Base-by-base conservation (phyloP, 1,140 invertebrate genomes). In the Apis dorsata region DNA sequence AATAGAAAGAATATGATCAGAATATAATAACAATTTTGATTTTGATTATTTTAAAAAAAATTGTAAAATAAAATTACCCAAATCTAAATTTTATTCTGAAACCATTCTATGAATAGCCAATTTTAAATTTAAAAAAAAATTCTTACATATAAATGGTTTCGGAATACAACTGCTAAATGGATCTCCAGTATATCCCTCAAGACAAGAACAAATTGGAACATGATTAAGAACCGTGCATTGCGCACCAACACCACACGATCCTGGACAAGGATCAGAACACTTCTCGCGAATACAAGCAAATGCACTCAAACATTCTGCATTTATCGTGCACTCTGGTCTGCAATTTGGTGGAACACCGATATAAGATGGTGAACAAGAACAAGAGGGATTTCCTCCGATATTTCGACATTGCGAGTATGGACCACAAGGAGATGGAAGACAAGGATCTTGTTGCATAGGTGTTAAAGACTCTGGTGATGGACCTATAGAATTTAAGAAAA, bases 371-470 rank as follows among this genome's bases (percentile, higher is more conserved):
- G 97, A 86, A 88, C 95, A 96, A 11, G 93, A 93, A 88, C 96
- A 96, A 34, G 94, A 96, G 55, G 96, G 95, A 34, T 93, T 93
- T 63, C 94, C 95, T 65, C 95, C 95, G 73, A 96, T 93, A 53
- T 95, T 94, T 84, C 95, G 92, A 90, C 97, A 97, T 87, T 96
- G 94, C 63, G 96, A 95, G 90, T 97, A 96, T 11, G 95, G 94
- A 66, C 96, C 97, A 92, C 97, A 97, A 28, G 96, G 96, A 17
- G 95, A 95, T 75, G 96, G 96, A n/a, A 94, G 51, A 89, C 96
- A 97, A 9, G 96, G 96, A 89, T 96, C 84, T 44, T 88, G 79
- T 79, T 92, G 83, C 72, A 93, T 92, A n/a, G 90, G 89, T 15
- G 24, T 12, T 63, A 94, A 10, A 95, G 94, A 44, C 5, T 44